These are phyloP conservation scores for Argyrosomus regius DNA, from an alignment of 2,797 vertebrate species.

Conservation along the genomic window DNA sequence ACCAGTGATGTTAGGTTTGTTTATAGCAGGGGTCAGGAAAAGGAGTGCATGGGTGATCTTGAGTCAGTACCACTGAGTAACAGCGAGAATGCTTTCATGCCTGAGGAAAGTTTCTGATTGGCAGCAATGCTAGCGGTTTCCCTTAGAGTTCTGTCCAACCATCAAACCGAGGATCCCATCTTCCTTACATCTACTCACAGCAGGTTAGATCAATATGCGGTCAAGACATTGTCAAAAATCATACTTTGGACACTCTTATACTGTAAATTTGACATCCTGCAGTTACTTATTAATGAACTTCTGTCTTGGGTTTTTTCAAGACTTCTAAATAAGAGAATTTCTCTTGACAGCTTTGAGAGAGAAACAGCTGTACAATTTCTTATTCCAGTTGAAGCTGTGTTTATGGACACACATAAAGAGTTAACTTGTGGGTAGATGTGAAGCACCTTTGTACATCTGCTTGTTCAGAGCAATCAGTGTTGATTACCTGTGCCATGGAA, in stretches of 20 bases:
- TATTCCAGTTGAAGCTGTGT: not conserved
- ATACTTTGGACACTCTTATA: not conserved
- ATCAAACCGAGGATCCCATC: not conserved
- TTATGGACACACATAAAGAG: not conserved
- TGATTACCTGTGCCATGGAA: not conserved
- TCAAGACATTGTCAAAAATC: not conserved
- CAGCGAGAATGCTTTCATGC: not conserved
- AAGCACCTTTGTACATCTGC: not conserved
- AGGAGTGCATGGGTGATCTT: not conserved
- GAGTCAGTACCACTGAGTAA: constrained; percentile 3
- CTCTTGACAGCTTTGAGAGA: not conserved
- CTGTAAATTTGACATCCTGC: not conserved
- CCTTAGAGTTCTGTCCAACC: not conserved
- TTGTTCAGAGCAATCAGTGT: too few species aligned
- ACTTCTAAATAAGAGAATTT: not conserved
- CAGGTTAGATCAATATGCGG: not conserved
- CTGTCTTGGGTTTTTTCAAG: too few species aligned
- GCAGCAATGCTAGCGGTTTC: not conserved
- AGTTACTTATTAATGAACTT: not conserved
- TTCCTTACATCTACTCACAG: not conserved
- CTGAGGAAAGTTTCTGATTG: not conserved
- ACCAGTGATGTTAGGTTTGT: constrained; percentile 18
- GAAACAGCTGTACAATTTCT: not conserved
- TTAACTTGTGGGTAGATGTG: not conserved
- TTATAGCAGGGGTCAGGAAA: constrained; percentile 3